These are phyloP conservation scores for Glomeris marginata DNA, from an alignment of 2,888 invertebrate species.

Conservation along the genomic window DNA sequence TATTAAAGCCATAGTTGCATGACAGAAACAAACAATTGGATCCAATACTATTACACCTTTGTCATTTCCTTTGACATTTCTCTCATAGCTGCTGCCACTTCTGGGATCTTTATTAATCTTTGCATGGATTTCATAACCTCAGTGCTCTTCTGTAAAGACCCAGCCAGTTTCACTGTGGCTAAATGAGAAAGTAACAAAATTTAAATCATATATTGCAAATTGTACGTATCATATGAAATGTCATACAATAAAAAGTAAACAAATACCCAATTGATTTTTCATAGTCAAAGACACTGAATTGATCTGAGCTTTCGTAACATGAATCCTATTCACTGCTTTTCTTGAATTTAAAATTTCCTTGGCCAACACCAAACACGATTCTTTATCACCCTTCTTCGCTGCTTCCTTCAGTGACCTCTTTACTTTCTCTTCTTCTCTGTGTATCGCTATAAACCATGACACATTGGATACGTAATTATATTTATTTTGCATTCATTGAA, in stretches of 20 bases:
- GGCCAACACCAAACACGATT: slow-evolving; percentile 82
- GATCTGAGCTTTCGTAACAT: slow-evolving; percentile 91
- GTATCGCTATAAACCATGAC: slow-evolving; percentile 49
- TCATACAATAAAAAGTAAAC: no score
- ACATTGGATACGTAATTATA: neutral
- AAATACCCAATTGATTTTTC: slow-evolving; percentile 86
- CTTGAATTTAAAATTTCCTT: slow-evolving; percentile 80
- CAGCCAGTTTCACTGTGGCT: slow-evolving; percentile 90
- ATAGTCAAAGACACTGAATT: slow-evolving; percentile 94
- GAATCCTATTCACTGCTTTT: slow-evolving; percentile 76
- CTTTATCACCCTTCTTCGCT: slow-evolving; percentile 84
- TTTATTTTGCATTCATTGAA: neutral
- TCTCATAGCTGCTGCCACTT: slow-evolving; percentile 90
- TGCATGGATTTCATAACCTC: slow-evolving; percentile 99
- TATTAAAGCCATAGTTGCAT: no score
- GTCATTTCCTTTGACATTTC: slow-evolving; percentile 99
- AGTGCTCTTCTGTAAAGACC: slow-evolving; percentile 83
- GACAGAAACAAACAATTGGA: no score
- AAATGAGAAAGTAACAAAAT: neutral
- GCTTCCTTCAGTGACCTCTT: slow-evolving; percentile 87
- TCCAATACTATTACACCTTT: slow-evolving; percentile 38
- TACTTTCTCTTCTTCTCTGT: slow-evolving; percentile 94
- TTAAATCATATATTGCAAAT: neutral
- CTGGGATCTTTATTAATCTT: slow-evolving; percentile 71
- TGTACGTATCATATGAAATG: neutral